Conservation (phyloP, 2,113 vertebrate species). For the Otolemur garnettii region DNA sequence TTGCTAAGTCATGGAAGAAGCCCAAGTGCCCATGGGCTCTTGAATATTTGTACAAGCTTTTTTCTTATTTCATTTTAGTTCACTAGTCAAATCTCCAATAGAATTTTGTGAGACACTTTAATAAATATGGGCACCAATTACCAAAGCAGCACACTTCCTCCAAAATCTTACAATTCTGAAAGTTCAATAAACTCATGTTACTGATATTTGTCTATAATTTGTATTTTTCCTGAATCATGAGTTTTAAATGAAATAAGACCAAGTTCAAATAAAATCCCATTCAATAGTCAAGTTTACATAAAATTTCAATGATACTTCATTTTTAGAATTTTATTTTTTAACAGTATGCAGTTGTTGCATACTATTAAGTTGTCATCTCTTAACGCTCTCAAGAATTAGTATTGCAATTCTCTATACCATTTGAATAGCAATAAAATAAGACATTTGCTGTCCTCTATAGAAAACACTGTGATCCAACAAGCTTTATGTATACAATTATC, state of each 20-base stretch:
- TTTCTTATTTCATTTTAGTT: background rate
- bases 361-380: background rate
- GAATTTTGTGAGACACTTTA: background rate
- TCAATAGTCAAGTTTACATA: background rate
- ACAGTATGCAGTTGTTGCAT: background rate
- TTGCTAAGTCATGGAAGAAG: too few species aligned
- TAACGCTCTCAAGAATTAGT: background rate
- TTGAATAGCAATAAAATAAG: background rate
- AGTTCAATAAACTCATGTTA: background rate
- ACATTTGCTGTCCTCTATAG: background rate
- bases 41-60: background rate
- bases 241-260: background rate
- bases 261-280: background rate
- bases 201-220: background rate
- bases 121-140: background rate
- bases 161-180: background rate
- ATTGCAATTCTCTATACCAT: background rate
- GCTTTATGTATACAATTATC: too few species aligned
- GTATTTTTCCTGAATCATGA: background rate
- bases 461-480: background rate
- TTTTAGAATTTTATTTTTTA: background rate
- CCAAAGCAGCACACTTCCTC: background rate
- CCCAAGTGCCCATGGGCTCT: background rate
- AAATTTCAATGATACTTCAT: background rate
- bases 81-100: background rate